A percentile compares a stretch with the other conserved stretches of the same genome.
These are phyloP conservation scores for Pteruthius melanotis DNA, from an alignment of 2,113 vertebrate genomes.

Conservation along the genomic window DNA sequence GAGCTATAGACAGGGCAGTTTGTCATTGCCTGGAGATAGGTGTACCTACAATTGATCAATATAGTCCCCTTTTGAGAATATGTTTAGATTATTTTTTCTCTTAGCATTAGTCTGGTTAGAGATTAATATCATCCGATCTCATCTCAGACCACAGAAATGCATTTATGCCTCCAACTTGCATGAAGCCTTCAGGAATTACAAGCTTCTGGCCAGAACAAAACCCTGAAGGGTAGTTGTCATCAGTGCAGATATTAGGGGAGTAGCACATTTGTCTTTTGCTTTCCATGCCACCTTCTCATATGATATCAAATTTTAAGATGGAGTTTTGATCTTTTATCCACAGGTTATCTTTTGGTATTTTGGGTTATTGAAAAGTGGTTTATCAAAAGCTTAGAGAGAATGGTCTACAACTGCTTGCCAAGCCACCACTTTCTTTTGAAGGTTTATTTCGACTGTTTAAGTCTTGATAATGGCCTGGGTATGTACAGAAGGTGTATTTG, in stretches of 20 bases:
- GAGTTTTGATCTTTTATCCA: not conserved
- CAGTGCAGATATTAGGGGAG: not conserved
- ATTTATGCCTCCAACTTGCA: not conserved
- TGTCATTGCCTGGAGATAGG: not conserved
- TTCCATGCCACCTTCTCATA: not conserved
- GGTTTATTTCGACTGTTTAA: not conserved
- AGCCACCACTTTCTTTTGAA: not conserved
- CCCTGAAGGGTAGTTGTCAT: not conserved
- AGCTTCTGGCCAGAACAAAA: not conserved
- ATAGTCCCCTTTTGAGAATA: not conserved
- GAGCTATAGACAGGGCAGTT: not conserved
- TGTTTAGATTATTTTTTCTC: not conserved
- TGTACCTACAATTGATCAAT: not conserved
- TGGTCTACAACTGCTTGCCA: not conserved
- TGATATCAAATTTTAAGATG: not conserved
- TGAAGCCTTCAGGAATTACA: not conserved
- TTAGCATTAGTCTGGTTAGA: not conserved
- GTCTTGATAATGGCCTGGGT: not conserved
- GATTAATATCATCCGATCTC: not conserved
- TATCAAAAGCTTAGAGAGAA: not conserved
- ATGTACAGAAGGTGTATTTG: not conserved
- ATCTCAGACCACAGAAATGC: not conserved
- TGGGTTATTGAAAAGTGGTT: not conserved
- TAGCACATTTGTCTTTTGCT: not conserved
- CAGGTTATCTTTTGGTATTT: not conserved